These are phyloP conservation scores for Syrista parreyssii DNA, from an alignment of 2,888 invertebrate species.

Conservation along the genomic window DNA sequence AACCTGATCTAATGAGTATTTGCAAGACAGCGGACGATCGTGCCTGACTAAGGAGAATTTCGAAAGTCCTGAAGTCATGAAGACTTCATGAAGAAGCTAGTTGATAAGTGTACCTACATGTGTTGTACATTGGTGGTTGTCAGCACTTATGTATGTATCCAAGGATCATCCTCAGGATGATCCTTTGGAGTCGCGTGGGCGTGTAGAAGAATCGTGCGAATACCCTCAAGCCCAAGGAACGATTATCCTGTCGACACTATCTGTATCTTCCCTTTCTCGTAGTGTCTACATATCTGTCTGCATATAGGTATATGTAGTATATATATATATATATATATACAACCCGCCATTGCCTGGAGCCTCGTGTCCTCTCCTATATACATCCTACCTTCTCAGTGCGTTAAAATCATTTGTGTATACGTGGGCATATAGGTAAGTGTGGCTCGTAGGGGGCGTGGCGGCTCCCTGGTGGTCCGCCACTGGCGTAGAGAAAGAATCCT, in stretches of 20 bases:
- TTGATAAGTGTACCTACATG: background rate
- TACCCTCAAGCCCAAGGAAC: slow-evolving; percentile 40
- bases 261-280: slow-evolving; percentile 10
- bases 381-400: slow-evolving; percentile 34
- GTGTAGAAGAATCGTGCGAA: slow-evolving; percentile 28
- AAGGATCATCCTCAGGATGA: background rate
- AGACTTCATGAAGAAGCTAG: background rate
- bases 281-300: background rate
- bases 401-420: slow-evolving; percentile 35
- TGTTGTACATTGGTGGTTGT: background rate
- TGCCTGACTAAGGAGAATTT: background rate
- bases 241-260: slow-evolving; percentile 62
- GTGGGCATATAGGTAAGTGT: slow-evolving; percentile 45
- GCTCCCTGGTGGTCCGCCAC: slow-evolving; percentile 62
- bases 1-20: background rate
- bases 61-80: background rate
- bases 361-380: slow-evolving; percentile 5
- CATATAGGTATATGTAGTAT: slow-evolving; percentile 5
- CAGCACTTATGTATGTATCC: background rate
- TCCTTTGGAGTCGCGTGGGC: slow-evolving; percentile 29
- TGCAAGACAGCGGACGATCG: background rate
- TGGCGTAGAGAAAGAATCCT: slow-evolving; percentile 34
- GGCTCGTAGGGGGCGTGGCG: slow-evolving; percentile 55
- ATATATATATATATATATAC: background rate
- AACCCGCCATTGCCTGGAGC: slow-evolving; percentile 30